Evolutionary conservation across 23 tunicate genomes (phyloP).

Genomic region (Aplidium turbinatum): DNA sequence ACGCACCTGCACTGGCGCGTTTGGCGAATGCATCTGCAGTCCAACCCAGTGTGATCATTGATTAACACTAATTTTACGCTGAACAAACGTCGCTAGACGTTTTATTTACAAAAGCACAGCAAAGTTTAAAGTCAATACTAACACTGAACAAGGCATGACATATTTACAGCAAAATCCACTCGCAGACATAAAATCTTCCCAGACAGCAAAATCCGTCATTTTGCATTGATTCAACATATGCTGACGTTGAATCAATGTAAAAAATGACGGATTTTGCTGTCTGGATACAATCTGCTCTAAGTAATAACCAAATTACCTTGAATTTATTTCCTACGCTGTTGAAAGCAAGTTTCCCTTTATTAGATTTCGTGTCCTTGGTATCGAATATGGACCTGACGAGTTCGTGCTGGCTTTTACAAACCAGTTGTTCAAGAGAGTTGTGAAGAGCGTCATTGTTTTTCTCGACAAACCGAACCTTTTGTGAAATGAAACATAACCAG

Average conservation of each 20-base stretch:
- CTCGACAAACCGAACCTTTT: constrained; percentile 87
- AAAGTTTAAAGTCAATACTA: too few relatives aligned
- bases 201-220: too few relatives aligned
- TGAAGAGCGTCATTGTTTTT: constrained; percentile 98
- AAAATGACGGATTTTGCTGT: too few relatives aligned
- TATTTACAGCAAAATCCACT: too few relatives aligned
- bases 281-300: neutral
- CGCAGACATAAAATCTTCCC: too few relatives aligned
- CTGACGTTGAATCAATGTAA: too few relatives aligned
- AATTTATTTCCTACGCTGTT: constrained; percentile 96
- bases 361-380: constrained; percentile 37
- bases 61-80: neutral
- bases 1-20: constrained; percentile 23
- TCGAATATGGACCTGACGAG: constrained; percentile 69
- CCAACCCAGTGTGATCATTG: neutral
- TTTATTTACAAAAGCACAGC: too few relatives aligned
- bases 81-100: too few relatives aligned
- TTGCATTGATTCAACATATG: too few relatives aligned
- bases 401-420: constrained; percentile 62
- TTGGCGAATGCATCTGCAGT: constrained; percentile 23
- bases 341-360: constrained; percentile 87
- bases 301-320: constrained; percentile 41
- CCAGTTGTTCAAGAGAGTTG: constrained; percentile 80
- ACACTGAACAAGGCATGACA: too few relatives aligned
- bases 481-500: neutral